Evolutionary conservation across 1,140 invertebrate genomes (phyloP).

Genomic region (Leptopilina boulardi): DNA sequence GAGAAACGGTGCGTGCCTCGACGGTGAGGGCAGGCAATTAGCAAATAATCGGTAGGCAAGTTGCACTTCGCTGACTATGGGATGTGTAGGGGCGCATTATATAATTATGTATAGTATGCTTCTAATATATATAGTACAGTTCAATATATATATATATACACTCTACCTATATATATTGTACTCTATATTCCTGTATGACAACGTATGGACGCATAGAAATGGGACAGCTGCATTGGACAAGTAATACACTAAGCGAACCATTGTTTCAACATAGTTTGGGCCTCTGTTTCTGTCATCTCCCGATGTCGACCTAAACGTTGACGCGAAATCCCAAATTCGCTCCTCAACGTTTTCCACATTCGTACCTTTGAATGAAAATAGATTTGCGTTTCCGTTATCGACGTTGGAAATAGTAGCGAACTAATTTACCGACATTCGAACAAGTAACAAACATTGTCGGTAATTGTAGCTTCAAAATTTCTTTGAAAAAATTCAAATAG

Average conservation of each 20-base stretch:
- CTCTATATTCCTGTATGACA: neutral
- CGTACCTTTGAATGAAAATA: too few relatives aligned
- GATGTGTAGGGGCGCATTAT: neutral
- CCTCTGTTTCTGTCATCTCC: slow-evolving; percentile 4
- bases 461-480: too few relatives aligned
- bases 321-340: too few relatives aligned
- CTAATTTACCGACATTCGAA: too few relatives aligned
- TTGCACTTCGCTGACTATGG: slow-evolving; percentile 1
- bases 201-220: neutral
- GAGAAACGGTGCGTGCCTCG: slow-evolving; percentile 18
- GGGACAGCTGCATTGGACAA: slow-evolving; percentile 12
- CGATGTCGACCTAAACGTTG: neutral
- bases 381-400: too few relatives aligned
- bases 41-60: slow-evolving; percentile 8
- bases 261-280: neutral
- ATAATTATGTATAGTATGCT: neutral
- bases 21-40: slow-evolving; percentile 8
- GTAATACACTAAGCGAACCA: neutral
- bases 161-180: neutral
- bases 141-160: neutral
- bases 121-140: neutral
- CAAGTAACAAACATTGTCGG: too few relatives aligned
- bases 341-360: too few relatives aligned
- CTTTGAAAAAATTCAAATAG: too few relatives aligned
- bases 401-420: too few relatives aligned